phyloP scores from a whole-genome alignment of 2,797 vertebrate genomes.

The Myotis planiceps region DNA sequence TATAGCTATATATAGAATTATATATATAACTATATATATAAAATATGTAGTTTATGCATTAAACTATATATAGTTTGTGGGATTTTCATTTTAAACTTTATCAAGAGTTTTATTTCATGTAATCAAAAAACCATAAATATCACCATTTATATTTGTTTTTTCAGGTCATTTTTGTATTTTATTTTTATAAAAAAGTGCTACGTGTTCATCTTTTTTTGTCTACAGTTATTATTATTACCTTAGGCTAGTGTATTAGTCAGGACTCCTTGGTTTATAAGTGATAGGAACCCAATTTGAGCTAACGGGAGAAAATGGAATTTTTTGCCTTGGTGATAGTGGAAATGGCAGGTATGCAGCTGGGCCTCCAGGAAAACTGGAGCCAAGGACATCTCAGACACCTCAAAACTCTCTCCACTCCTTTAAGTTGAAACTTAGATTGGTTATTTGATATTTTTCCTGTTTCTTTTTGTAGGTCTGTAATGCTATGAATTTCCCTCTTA shows the following conservation, averaged over 20 bases:
- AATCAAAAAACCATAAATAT: neutral
- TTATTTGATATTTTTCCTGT: neutral
- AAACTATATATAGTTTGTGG: neutral
- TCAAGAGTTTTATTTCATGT: neutral
- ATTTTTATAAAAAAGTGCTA: neutral
- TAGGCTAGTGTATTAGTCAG: neutral
- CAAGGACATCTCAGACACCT: neutral
- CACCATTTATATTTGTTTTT: neutral
- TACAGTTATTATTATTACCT: neutral
- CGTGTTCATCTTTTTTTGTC: constrained; percentile 1
- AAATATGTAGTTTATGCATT: no score
- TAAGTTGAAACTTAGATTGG: neutral
- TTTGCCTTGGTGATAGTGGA: neutral
- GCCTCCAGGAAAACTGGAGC: neutral
- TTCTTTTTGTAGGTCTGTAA: neutral
- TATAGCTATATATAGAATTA: neutral
- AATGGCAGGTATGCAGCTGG: neutral
- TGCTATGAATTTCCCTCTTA: neutral
- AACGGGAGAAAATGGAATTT: neutral
- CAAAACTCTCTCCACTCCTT: neutral
- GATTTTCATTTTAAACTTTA: constrained; percentile 54
- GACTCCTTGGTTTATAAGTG: constrained; percentile 1
- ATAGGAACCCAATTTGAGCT: neutral
- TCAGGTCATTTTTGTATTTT: neutral
- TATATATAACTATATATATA: neutral